Base-by-base conservation (phyloP, 2,797 vertebrate species). In the Pyrocephalus nanus region DNA sequence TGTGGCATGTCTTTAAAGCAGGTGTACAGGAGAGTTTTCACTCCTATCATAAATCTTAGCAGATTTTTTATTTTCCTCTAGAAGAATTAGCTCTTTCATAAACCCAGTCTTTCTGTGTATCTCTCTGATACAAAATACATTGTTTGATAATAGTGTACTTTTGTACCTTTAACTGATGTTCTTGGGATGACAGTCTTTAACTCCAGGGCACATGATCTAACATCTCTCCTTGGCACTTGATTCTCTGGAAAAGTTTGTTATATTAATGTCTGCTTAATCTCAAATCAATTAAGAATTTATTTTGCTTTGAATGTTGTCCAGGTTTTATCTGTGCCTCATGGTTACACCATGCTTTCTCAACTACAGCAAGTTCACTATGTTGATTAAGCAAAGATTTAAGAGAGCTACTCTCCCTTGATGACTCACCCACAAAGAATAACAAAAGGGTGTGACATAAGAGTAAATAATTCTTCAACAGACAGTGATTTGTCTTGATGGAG, bases 401-500 rank as follows among this genome's bases (percentile, higher is more conserved):
- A 53, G 38, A 72, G 20, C 73, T 92, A 42, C 40, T 70, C 30
- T 75, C 11, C 38, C n/a, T 87, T 93, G 30, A 66, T 91, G 85
- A 93, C 67, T 94, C 73, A 76, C 81, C 45, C 88, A 30, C 76
- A 61, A 93, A 75, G 69, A 94, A 54, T 65, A 82, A 84, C 10
- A 14, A 86, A 92, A 84, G 66, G 23, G 19, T 30, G 88, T 86
- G 61, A 86, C 67, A 67, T 38, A 58, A 69, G n/a, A 93, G 65
- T 92, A 73, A 88, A 92, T 92, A 67, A 64, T 34, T 77, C 48
- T 57, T 76, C 74, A 66, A 64, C 23, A 88, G 74, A 50, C 51
- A 81, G 21, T 90, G 77, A 81, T 76, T 88, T 53, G 69, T 75
- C 78, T 88, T 95, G 86, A 61, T 91, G 51, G 73, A 88, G 42